These are phyloP conservation scores for Heliconius cydno DNA, from an alignment of 2,888 invertebrate genomes.

Conservation along the genomic window DNA sequence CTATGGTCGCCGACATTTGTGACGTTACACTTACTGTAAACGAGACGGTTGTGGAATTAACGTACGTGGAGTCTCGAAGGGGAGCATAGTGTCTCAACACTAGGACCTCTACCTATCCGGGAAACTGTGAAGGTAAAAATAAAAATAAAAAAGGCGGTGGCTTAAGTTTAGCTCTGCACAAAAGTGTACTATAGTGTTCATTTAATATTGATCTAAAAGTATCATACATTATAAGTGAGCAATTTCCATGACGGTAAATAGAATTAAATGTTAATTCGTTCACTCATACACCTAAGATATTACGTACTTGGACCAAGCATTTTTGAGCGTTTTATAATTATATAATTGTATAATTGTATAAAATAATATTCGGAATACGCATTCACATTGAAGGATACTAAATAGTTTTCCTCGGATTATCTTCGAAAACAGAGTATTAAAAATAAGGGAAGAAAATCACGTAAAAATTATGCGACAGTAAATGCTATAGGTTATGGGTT, in stretches of 20 bases:
- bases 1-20: not conserved
- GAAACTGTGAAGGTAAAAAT: not conserved
- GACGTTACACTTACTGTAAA: not conserved
- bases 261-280: slow-evolving; percentile 70
- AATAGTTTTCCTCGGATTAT: not conserved
- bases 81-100: too few relatives aligned
- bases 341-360: not conserved
- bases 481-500: too few relatives aligned
- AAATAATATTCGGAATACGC: not conserved
- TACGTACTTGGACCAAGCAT: slow-evolving; percentile 43
- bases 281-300: slow-evolving; percentile 37
- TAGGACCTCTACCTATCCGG: too few relatives aligned
- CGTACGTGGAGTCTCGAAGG: too few relatives aligned
- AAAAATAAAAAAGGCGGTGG: not conserved
- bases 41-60: not conserved
- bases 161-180: slow-evolving; percentile 2
- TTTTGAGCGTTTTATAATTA: slow-evolving; percentile 55
- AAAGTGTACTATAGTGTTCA: slow-evolving; percentile 3
- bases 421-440: too few relatives aligned
- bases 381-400: not conserved
- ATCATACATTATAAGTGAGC: slow-evolving; percentile 50
- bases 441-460: too few relatives aligned
- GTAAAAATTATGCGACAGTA: too few relatives aligned
- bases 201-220: slow-evolving; percentile 48
- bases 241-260: slow-evolving; percentile 67